These are phyloP conservation scores for Leptarthrus brevirostris DNA, from an alignment of 2,888 invertebrate genomes.

Conservation along the genomic window DNA sequence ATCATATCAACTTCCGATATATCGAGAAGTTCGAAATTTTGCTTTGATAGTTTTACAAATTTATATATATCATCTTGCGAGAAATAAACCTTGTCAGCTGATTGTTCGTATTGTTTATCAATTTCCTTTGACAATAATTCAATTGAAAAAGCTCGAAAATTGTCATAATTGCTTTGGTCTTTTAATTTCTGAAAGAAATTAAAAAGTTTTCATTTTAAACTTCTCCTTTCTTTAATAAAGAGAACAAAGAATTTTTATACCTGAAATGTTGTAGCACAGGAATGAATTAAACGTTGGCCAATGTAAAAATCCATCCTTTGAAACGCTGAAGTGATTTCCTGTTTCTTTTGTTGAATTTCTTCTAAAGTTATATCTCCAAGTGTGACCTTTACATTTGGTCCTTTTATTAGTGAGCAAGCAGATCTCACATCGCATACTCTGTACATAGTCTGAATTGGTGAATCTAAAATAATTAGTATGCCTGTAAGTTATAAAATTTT, in stretches of 20 bases:
- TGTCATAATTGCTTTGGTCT: neutral
- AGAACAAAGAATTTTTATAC: neutral
- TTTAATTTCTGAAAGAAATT: neutral
- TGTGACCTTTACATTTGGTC: conserved; percentile 8
- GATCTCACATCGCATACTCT: conserved; percentile 6
- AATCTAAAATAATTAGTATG: no score
- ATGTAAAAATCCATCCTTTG: neutral
- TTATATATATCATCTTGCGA: conserved; percentile 13
- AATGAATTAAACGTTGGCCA: conserved; percentile 1
- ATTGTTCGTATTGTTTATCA: conserved; percentile 21
- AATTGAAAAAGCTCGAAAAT: conserved; percentile 9
- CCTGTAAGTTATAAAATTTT: no score
- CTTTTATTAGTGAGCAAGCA: conserved; percentile 16
- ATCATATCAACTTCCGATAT: neutral
- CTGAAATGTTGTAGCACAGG: conserved; percentile 8
- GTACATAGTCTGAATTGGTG: conserved; percentile 24
- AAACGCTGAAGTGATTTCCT: conserved; percentile 6
- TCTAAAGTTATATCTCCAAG: neutral
- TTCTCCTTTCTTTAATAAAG: no score
- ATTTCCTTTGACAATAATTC: conserved; percentile 26
- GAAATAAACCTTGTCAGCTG: neutral
- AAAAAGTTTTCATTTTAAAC: no score
- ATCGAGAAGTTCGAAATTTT: conserved; percentile 28
- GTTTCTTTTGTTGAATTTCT: neutral
- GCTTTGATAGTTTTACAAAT: conserved; percentile 10